phyloP scores from a whole-genome alignment of 1,140 invertebrate species.

The Temnothorax longispinosus region DNA sequence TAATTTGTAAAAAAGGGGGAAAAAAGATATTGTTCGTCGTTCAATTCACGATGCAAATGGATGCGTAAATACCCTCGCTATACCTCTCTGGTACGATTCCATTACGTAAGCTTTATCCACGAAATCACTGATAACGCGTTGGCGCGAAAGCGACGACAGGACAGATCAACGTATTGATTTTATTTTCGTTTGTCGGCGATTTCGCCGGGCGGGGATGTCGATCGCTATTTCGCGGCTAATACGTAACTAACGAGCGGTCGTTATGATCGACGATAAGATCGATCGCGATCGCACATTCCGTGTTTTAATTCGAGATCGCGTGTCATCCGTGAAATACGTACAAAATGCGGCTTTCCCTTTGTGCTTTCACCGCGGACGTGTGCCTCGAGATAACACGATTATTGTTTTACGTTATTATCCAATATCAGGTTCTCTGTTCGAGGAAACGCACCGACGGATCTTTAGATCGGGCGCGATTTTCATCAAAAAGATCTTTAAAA shows the following conservation, averaged over 20 bases:
- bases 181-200: constrained; percentile 28
- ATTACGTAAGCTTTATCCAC: constrained; percentile 27
- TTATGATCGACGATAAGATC: constrained; percentile 42
- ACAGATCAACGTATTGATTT: constrained; percentile 23
- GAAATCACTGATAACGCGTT: background rate
- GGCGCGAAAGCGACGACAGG: background rate
- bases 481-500: background rate
- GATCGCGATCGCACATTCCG: background rate
- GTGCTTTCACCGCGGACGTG: background rate
- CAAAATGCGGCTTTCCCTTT: background rate
- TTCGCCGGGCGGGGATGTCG: background rate
- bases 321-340: background rate
- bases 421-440: background rate
- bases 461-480: background rate
- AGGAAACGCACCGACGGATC: background rate
- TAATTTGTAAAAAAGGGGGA: background rate
- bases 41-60: background rate
- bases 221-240: constrained; percentile 17
- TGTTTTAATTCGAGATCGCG: constrained; percentile 14
- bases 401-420: background rate
- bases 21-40: no score
- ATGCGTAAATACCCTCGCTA: background rate
- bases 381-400: background rate
- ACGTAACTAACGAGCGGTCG: background rate
- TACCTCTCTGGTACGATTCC: background rate